Evolutionary conservation across 2,797 vertebrate genomes (phyloP).

Genomic region (Ptychobarbus kaznakovi): DNA sequence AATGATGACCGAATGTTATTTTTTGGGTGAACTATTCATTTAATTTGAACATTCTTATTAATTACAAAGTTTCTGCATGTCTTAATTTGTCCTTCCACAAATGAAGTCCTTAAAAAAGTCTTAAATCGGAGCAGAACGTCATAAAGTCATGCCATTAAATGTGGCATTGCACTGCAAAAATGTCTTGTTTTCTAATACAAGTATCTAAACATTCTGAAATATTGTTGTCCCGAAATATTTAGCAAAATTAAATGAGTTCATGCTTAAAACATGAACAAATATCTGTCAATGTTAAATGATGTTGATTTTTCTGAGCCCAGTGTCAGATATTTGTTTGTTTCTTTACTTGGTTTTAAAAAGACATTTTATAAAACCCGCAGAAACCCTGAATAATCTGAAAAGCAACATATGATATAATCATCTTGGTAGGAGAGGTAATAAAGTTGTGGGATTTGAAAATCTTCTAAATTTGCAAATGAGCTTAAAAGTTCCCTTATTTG

Average conservation of each 20-base stretch:
- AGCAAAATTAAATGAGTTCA: background rate
- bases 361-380: background rate
- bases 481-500: background rate
- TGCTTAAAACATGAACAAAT: background rate
- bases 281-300: background rate
- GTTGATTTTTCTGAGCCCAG: background rate
- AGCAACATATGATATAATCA: background rate
- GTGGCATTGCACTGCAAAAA: background rate
- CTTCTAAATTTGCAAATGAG: background rate
- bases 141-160: background rate
- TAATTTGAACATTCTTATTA: background rate
- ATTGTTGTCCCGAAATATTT: background rate
- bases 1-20: background rate
- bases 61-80: background rate
- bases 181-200: background rate
- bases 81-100: background rate
- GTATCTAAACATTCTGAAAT: background rate
- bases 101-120: background rate
- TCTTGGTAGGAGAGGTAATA: background rate
- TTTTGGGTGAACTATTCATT: background rate
- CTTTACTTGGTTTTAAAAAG: background rate
- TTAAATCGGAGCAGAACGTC: background rate
- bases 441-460: background rate
- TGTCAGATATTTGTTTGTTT: background rate
- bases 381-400: background rate